These are phyloP conservation scores for Microtus richardsoni DNA, from an alignment of 2,113 vertebrate genomes.

Conservation along the genomic window DNA sequence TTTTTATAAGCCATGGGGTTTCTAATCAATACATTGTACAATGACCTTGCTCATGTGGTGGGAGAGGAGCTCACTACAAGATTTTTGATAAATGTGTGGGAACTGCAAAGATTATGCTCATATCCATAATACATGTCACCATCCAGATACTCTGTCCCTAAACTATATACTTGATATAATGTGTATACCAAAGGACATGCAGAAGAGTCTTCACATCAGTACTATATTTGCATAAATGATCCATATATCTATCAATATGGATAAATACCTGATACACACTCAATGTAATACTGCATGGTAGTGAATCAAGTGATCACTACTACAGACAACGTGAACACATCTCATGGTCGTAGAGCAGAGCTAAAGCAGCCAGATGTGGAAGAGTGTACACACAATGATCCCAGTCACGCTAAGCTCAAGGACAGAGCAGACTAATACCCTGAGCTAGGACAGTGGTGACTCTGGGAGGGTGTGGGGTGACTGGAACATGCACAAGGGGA, in stretches of 20 bases:
- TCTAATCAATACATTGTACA: background rate
- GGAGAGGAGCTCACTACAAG: background rate
- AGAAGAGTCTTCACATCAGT: background rate
- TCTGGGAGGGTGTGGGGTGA: too few species aligned
- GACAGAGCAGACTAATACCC: background rate
- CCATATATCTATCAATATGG: background rate
- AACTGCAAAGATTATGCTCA: conserved; percentile 1
- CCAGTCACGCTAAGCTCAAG: background rate
- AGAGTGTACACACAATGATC: background rate
- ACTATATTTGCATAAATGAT: background rate
- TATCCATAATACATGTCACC: background rate
- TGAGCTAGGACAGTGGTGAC: background rate
- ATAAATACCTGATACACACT: background rate
- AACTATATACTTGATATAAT: background rate
- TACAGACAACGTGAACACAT: background rate
- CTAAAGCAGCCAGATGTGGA: background rate
- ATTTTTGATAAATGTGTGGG: background rate
- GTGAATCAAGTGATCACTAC: background rate
- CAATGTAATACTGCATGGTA: background rate
- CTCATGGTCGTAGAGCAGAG: background rate
- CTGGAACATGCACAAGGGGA: accelerated
- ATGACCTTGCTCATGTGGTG: background rate
- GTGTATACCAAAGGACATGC: background rate
- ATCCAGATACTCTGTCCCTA: background rate
- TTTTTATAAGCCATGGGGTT: background rate